Evolutionary conservation across 2,888 invertebrate species (phyloP).

Genomic region (Nowickia ferox): DNA sequence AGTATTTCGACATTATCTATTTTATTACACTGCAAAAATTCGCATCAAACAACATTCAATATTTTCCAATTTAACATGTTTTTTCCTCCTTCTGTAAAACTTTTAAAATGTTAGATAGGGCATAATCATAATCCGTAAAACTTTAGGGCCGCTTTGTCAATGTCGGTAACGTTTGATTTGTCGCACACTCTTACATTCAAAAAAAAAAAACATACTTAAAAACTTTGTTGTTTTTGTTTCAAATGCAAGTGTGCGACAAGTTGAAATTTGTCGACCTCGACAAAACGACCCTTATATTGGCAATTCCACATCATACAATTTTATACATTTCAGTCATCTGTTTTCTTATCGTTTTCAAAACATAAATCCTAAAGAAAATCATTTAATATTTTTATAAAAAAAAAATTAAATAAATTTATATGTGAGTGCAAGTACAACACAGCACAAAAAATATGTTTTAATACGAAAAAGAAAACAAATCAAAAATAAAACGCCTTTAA

Average conservation of each 20-base stretch:
- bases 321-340: slow-evolving; percentile 2
- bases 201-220: neutral
- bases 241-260: no score
- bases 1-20: no score
- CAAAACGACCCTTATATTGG: neutral
- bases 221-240: neutral
- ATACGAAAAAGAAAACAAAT: slow-evolving; percentile 12
- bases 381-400: slow-evolving; percentile 25
- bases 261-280: neutral
- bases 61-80: no score
- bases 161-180: no score
- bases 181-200: no score
- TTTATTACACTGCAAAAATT: no score
- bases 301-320: slow-evolving; percentile 12
- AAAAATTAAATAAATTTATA: neutral
- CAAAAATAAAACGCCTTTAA: slow-evolving; percentile 39
- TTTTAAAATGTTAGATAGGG: no score
- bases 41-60: no score
- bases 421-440: neutral
- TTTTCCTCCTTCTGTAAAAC: no score
- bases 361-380: no score
- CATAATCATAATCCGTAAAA: neutral
- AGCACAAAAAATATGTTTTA: neutral
- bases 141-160: no score
- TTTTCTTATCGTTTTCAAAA: no score